phyloP scores from a whole-genome alignment of 1,140 invertebrate species.

The Zeugodacus cucurbitae region DNA sequence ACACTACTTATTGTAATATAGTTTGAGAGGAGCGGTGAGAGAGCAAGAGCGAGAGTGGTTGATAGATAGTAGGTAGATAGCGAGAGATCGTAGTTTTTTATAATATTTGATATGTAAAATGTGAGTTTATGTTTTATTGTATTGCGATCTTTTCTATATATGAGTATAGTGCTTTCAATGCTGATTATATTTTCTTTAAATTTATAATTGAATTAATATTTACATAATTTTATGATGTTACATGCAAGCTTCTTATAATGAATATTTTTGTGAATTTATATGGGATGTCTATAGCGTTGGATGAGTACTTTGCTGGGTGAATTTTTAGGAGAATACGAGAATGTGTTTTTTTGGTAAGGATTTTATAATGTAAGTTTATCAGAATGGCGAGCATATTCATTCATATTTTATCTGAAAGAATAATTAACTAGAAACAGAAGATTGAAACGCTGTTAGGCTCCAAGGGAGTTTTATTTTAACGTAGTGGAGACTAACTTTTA shows the following conservation, averaged over 20 bases:
- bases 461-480: too few species aligned
- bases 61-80: not conserved
- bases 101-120: not conserved
- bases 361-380: too few species aligned
- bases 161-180: not conserved
- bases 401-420: too few species aligned
- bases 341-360: too few species aligned
- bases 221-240: not conserved
- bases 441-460: too few species aligned
- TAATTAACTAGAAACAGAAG: too few species aligned
- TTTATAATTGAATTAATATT: not conserved
- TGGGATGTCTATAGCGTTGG: too few species aligned
- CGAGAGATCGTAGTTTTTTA: not conserved
- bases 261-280: not conserved
- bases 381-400: too few species aligned
- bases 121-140: not conserved
- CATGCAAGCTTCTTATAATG: not conserved
- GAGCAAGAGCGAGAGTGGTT: not conserved
- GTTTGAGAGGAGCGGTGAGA: not conserved
- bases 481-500: too few species aligned
- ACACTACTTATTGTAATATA: not conserved
- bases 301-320: too few species aligned
- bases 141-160: not conserved
- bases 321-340: too few species aligned
- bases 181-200: not conserved